These are phyloP conservation scores for Somateria mollissima DNA, from an alignment of 2,797 vertebrate species.

Conservation along the genomic window DNA sequence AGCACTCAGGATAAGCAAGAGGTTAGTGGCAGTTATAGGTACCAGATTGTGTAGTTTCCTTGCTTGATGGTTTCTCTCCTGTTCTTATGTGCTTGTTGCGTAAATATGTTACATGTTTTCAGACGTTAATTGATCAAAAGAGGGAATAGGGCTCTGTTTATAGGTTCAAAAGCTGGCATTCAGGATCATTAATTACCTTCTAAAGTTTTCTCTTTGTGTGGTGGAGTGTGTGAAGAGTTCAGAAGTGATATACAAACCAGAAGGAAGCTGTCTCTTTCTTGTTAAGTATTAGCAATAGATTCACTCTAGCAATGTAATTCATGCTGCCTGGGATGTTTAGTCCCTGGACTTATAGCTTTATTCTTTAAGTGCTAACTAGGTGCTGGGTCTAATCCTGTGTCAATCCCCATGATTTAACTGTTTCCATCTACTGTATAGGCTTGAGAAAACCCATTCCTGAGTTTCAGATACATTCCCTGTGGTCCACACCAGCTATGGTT, in stretches of 20 bases:
- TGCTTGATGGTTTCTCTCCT: neutral
- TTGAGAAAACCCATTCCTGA: neutral
- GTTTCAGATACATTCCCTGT: neutral
- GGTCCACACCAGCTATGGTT: neutral
- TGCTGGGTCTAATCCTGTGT: neutral
- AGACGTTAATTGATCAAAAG: neutral
- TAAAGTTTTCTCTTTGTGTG: neutral
- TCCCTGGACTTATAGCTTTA: fast-evolving
- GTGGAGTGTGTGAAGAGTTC: neutral
- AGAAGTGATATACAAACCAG: neutral
- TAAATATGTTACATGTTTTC: neutral
- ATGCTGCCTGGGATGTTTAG: neutral
- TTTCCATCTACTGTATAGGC: neutral
- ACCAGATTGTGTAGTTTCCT: fast-evolving
- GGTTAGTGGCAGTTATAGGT: neutral
- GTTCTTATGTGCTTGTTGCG: neutral
- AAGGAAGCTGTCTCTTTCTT: neutral
- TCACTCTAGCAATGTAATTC: neutral
- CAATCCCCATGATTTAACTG: neutral
- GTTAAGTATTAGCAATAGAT: neutral
- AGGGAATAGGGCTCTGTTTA: neutral
- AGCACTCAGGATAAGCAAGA: neutral
- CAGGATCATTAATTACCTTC: neutral
- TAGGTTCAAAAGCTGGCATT: neutral
- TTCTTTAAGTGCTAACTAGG: neutral